Base-by-base conservation (phyloP, 2,888 invertebrate species). In the Therioaphis trifolii region DNA sequence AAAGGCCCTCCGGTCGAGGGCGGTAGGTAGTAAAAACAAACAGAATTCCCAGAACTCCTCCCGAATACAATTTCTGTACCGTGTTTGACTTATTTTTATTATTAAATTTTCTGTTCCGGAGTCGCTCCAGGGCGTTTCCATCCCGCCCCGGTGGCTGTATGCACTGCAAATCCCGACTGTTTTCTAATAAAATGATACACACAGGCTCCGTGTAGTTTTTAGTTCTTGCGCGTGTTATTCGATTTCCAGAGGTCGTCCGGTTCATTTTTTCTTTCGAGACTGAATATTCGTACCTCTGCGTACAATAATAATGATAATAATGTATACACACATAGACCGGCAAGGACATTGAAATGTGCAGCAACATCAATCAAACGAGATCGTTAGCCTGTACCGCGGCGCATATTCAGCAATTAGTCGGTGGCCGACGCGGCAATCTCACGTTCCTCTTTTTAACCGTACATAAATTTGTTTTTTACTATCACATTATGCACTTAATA, bases 291-390 rank as follows among this genome's bases (percentile, higher is more conserved):
- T 77, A 49, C 49, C 27, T n/a, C 14, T 15, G 29, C 21, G 35
- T 27, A 40, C 66, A 49, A 35, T 46, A 55, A 72, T 61, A 75
- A 78, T 68, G 21, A 78, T 78, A 52, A 78, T 78, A 78, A 61
- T 29, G 71, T 58, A 55, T 71, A 43, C 46, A 46, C 58, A 40
- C 43, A 71, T 55, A 79, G 58, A 29, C 72, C 58, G 71, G 80
- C 72, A 61, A 72, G 80, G 72, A 71, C 80, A 82, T 80, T 80
- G 80, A 72, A 80, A 82, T 66, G 72, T 74, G 82, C 82, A 82
- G 82, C 63, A 82, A 82, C 82, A 82, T 82, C 82, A 82, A 82
- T 82, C 82, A 82, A 82, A 82, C 71, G 61, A 82, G 82, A 82
- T 82, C 82, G 82, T 82, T 82, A 82, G 74, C 74, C 52, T 15